These are phyloP conservation scores for Colostygia pectinataria DNA, from an alignment of 2,888 invertebrate genomes.

Conservation along the genomic window DNA sequence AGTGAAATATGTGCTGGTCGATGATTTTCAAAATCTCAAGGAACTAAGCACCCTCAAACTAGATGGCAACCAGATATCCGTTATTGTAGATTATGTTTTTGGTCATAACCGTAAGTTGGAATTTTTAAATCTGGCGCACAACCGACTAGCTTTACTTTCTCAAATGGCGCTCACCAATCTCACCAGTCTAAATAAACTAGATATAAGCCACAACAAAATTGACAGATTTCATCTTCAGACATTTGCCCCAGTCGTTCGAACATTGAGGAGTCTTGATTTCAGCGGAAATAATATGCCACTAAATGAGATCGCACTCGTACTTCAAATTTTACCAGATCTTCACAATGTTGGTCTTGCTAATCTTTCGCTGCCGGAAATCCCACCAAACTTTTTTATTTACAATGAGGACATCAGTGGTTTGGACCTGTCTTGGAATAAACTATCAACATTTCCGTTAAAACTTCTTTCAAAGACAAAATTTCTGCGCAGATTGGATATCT, in stretches of 20 bases:
- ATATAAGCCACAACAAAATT: constrained; percentile 90
- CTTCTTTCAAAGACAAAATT: constrained; percentile 81
- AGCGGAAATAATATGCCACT: constrained; percentile 86
- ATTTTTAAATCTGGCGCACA: constrained; percentile 85
- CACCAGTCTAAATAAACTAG: constrained; percentile 86
- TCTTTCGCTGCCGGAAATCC: constrained; percentile 81
- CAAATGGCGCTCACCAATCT: constrained; percentile 89
- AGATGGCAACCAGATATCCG: constrained; percentile 90
- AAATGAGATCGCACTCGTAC: constrained; percentile 80
- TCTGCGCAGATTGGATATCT: constrained; percentile 86
- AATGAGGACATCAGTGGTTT: constrained; percentile 84
- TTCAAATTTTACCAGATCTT: constrained; percentile 83
- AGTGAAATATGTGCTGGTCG: constrained; percentile 88
- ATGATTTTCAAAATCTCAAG: constrained; percentile 88
- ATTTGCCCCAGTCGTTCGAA: constrained; percentile 84
- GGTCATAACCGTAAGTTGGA: constrained; percentile 80
- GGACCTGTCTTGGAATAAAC: constrained; percentile 89
- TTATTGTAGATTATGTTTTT: constrained; percentile 88
- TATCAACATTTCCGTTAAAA: constrained; percentile 82
- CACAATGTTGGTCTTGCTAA: constrained; percentile 83
- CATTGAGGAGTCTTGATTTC: constrained; percentile 85
- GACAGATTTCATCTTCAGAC: constrained; percentile 85
- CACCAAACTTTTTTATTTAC: constrained; percentile 82
- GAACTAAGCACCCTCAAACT: constrained; percentile 85
- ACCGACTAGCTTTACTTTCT: constrained; percentile 89